A percentile compares a stretch with the other conserved stretches of the same genome.
phyloP scores from a whole-genome alignment of 2,113 vertebrate species.

The Oryzias celebensis region DNA sequence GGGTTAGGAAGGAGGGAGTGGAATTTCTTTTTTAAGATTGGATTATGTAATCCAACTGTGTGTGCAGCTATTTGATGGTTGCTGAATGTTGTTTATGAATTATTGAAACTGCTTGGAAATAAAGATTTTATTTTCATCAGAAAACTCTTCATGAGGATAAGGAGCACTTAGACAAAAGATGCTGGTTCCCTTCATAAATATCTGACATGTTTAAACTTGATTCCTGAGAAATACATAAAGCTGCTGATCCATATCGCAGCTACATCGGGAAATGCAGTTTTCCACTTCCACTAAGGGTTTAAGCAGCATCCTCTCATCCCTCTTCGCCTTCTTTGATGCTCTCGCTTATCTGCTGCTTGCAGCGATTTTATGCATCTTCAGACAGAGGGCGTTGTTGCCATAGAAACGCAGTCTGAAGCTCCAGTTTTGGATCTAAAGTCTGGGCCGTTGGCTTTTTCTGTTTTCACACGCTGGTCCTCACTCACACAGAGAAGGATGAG shows the following conservation, averaged over 20 bases:
- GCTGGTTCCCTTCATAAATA: too few relatives aligned
- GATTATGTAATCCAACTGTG: too few relatives aligned
- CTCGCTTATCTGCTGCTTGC: slow-evolving; percentile 38
- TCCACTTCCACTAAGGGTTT: not conserved
- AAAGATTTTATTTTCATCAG: too few relatives aligned
- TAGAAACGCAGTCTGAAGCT: slow-evolving; percentile 47
- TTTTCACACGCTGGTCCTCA: slow-evolving; percentile 5
- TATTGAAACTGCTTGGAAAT: too few relatives aligned
- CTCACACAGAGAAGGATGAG: not conserved
- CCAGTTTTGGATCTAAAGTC: slow-evolving; percentile 39
- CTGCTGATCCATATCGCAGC: not conserved
- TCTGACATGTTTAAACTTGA: too few relatives aligned
- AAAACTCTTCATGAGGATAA: too few relatives aligned
- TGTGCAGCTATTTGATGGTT: too few relatives aligned
- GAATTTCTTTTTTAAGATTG: too few relatives aligned
- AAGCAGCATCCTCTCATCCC: not conserved
- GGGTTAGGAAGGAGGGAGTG: too few relatives aligned
- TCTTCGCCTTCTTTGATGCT: not conserved
- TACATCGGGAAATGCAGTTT: not conserved
- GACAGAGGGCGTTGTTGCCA: slow-evolving; percentile 43
- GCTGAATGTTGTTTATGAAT: too few relatives aligned
- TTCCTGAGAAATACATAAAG: too few relatives aligned
- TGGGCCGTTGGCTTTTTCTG: slow-evolving; percentile 23
- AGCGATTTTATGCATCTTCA: slow-evolving; percentile 42
- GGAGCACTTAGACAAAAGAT: too few relatives aligned